Conservation (phyloP, 53 echinoderm and acorn worm genomes). For the Actinopyga echinites region DNA sequence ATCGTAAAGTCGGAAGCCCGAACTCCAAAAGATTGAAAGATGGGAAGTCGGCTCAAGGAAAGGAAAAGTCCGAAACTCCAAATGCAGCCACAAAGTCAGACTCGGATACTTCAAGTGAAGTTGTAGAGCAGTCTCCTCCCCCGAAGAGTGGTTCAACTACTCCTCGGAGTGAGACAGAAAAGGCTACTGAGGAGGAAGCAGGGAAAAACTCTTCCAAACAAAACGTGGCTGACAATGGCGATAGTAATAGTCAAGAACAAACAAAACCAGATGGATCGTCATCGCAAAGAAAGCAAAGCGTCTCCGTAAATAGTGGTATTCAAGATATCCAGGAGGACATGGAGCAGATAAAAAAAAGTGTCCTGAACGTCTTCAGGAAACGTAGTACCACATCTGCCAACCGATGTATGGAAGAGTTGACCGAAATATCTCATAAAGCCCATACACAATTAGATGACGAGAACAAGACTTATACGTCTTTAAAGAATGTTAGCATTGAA, state of each 20-base stretch:
- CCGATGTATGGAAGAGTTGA: background rate
- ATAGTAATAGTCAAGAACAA: background rate
- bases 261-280: background rate
- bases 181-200: no score
- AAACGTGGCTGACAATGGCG: background rate
- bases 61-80: no score
- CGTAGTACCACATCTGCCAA: background rate
- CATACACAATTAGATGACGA: constrained; percentile 29
- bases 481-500: constrained; percentile 8
- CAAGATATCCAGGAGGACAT: constrained; percentile 14
- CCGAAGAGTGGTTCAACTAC: no score
- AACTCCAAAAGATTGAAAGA: no score
- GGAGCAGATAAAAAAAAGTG: background rate
- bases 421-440: constrained; percentile 1
- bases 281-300: constrained; percentile 1
- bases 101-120: no score
- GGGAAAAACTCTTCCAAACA: no score
- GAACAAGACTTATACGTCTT: background rate
- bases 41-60: no score
- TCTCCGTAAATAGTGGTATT: background rate
- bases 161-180: no score
- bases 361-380: background rate
- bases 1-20: no score
- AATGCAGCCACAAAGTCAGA: no score
- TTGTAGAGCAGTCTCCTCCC: no score